A percentile compares a stretch with the other conserved stretches of the same genome.
These are phyloP conservation scores for Rhinoptilus africanus DNA, from an alignment of 2,113 vertebrate species.

Conservation along the genomic window DNA sequence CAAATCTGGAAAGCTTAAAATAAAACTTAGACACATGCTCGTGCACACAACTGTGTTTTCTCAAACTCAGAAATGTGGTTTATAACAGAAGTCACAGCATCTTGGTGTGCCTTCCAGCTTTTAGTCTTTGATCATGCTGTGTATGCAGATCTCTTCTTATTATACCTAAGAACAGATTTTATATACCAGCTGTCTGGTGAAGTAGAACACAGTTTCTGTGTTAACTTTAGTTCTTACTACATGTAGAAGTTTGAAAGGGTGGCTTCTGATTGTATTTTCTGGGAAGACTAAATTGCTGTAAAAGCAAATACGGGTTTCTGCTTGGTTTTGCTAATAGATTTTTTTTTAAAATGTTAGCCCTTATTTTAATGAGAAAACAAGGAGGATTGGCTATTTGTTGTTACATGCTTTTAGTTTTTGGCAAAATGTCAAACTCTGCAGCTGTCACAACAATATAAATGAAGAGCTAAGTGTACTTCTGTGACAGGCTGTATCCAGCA, in stretches of 20 bases:
- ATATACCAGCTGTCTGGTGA: not conserved
- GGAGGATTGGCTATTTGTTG: not conserved
- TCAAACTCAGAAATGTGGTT: not conserved
- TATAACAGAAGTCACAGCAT: accelerated
- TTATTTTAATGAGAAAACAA: not conserved
- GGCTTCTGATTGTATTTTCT: not conserved
- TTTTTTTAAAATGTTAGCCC: not conserved
- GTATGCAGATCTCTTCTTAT: not conserved
- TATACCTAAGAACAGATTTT: not conserved
- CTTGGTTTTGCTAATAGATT: not conserved
- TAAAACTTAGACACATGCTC: accelerated
- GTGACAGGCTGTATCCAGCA: not conserved
- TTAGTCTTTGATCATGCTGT: not conserved
- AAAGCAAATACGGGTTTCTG: not conserved
- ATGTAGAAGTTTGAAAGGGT: not conserved
- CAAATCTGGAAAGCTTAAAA: not conserved
- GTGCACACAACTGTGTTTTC: not conserved
- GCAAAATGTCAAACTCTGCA: not conserved
- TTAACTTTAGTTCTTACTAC: not conserved
- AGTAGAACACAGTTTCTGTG: not conserved
- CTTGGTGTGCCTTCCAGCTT: not conserved
- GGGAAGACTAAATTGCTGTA: not conserved
- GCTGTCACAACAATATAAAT: not conserved
- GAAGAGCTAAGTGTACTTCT: not conserved
- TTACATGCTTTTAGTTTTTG: not conserved